Conservation (phyloP, 1,140 invertebrate genomes). For the Drosophila nikananu region DNA sequence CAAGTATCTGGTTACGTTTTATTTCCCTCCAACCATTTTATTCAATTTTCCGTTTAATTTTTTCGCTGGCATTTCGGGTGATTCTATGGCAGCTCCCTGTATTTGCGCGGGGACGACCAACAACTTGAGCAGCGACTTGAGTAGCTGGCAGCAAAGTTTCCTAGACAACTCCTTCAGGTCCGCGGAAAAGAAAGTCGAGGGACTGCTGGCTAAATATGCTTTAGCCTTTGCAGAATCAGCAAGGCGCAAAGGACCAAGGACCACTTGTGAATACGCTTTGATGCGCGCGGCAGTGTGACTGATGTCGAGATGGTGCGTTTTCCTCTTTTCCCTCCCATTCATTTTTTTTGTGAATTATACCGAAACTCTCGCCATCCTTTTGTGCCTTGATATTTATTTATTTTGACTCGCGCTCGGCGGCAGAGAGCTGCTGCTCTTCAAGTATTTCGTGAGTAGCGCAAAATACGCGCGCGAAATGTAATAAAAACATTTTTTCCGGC, state of each 20-base stretch:
- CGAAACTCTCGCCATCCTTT: conserved; percentile 24
- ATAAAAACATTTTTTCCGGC: conserved; percentile 81
- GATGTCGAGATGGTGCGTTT: conserved; percentile 29
- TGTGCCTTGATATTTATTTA: conserved; percentile 70
- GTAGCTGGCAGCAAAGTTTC: conserved; percentile 81
- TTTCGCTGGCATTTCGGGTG: conserved; percentile 44
- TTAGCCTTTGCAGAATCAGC: conserved; percentile 80
- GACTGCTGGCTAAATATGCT: conserved; percentile 79
- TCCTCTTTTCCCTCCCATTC: background rate
- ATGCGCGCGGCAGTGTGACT: conserved; percentile 79
- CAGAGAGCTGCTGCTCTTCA: conserved; percentile 64
- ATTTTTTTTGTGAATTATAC: conserved; percentile 24
- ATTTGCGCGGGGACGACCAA: conserved; percentile 57
- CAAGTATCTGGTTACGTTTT: conserved; percentile 75
- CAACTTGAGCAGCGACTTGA: conserved; percentile 78
- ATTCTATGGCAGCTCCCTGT: conserved; percentile 37
- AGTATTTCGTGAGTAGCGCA: conserved; percentile 81
- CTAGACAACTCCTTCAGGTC: conserved; percentile 83
- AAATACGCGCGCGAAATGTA: conserved; percentile 82
- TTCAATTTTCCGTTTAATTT: conserved; percentile 59
- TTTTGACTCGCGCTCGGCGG: conserved; percentile 59
- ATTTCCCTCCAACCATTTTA: conserved; percentile 41
- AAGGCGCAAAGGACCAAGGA: conserved; percentile 74
- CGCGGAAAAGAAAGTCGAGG: conserved; percentile 48
- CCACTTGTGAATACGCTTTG: conserved; percentile 84